Evolutionary conservation across 2,797 vertebrate genomes (phyloP).

Genomic region (Australoheros facetus): DNA sequence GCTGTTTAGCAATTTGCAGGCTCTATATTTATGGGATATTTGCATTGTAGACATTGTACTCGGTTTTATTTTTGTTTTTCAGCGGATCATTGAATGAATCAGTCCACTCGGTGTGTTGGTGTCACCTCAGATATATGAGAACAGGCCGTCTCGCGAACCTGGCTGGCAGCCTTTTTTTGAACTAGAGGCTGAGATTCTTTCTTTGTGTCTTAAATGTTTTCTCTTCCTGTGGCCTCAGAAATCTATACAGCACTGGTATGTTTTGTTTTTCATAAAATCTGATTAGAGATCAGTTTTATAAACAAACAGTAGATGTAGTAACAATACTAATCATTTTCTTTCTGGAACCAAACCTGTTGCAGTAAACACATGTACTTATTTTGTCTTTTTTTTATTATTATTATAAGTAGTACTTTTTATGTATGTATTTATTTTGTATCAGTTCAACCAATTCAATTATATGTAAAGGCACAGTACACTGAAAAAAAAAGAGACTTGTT

Average conservation of each 20-base stretch:
- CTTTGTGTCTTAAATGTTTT: constrained; percentile 11
- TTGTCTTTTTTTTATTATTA: too few relatives aligned
- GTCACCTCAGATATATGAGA: constrained; percentile 34
- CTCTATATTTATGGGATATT: neutral
- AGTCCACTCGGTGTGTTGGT: constrained; percentile 32
- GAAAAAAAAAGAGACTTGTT: too few relatives aligned
- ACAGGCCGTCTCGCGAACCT: constrained; percentile 30
- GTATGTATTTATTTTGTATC: neutral
- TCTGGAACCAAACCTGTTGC: neutral
- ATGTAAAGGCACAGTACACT: neutral
- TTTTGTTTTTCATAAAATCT: constrained; percentile 4
- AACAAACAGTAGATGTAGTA: constrained; percentile 38
- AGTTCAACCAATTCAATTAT: neutral
- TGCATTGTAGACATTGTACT: neutral
- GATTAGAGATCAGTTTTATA: constrained; percentile 33
- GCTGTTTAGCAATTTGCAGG: neutral
- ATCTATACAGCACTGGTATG: too few relatives aligned
- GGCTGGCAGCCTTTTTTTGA: neutral
- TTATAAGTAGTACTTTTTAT: neutral
- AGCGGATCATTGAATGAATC: neutral
- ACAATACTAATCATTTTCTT: constrained; percentile 22
- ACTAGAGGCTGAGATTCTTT: neutral
- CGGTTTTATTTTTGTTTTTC: constrained; percentile 35
- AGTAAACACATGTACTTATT: neutral
- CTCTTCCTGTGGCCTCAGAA: too few relatives aligned